Percentiles rank a stretch among this genome's conserved stretches.
Conservation (phyloP, 2,113 vertebrate species). For the Catharus fuscescens region DNA sequence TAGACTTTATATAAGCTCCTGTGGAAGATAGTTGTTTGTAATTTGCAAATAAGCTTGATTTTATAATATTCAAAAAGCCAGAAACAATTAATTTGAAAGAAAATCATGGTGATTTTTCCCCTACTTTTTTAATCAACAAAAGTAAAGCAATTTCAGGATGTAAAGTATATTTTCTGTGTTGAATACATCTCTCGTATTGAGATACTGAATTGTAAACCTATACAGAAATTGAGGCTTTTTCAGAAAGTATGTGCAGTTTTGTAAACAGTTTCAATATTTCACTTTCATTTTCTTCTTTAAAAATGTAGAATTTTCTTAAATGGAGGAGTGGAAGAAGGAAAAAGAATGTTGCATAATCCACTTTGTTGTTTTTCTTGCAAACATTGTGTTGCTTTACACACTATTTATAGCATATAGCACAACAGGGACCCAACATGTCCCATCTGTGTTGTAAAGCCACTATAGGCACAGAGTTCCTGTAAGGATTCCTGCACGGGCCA, state of each 20-base stretch:
- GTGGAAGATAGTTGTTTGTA: background rate
- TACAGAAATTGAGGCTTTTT: background rate
- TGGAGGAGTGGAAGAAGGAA: background rate
- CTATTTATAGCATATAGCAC: background rate
- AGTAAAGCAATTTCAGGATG: background rate
- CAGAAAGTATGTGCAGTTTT: background rate
- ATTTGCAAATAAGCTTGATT: background rate
- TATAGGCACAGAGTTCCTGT: rapidly evolving
- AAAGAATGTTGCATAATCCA: background rate
- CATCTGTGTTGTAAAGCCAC: background rate
- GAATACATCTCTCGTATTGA: background rate
- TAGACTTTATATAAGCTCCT: background rate
- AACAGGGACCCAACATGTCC: background rate
- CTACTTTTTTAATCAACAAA: background rate
- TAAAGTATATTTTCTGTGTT: background rate
- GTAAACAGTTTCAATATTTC: background rate
- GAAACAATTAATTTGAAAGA: background rate
- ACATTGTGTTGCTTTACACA: background rate
- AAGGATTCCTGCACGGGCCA: background rate
- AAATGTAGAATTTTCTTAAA: background rate
- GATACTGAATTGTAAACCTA: background rate
- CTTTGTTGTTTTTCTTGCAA: background rate
- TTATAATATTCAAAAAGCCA: background rate
- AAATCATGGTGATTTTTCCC: background rate
- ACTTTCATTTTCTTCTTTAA: background rate